These are phyloP conservation scores for Eucera pruinosa DNA, from an alignment of 2,888 invertebrate species.

Conservation along the genomic window DNA sequence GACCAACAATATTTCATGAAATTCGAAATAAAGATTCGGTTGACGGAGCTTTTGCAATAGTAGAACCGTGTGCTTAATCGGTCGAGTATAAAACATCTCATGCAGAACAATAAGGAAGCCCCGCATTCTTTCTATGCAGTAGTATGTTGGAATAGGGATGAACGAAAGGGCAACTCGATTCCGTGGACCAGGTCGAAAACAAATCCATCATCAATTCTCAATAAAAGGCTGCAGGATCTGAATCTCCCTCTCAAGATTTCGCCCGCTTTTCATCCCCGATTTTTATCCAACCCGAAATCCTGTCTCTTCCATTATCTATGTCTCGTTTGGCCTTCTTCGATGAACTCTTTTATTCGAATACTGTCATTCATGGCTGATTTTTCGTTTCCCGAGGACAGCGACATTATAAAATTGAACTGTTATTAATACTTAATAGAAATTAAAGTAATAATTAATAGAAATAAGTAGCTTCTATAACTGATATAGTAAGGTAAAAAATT, in stretches of 20 bases:
- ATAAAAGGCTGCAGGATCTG: constrained; percentile 40
- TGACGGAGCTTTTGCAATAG: background rate
- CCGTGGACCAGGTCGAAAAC: constrained; percentile 42
- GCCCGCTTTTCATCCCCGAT: constrained; percentile 22
- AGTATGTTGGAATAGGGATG: too few relatives aligned
- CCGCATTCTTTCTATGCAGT: background rate
- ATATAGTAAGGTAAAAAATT: too few relatives aligned
- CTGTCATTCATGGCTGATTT: constrained; percentile 25
- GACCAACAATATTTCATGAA: too few relatives aligned
- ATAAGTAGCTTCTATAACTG: too few relatives aligned
- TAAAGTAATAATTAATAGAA: too few relatives aligned
- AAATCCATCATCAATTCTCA: constrained; percentile 44
- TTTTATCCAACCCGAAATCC: constrained; percentile 41
- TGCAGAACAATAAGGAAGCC: constrained; percentile 6
- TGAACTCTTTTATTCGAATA: constrained; percentile 22
- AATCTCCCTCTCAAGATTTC: constrained; percentile 33
- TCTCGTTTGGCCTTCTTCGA: constrained; percentile 33
- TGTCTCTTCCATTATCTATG: constrained; percentile 43
- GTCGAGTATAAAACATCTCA: background rate
- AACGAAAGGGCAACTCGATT: background rate
- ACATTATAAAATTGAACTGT: background rate
- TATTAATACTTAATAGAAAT: background rate
- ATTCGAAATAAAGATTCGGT: background rate
- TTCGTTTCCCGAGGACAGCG: background rate
- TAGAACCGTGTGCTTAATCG: background rate